These are phyloP conservation scores for Oligia fasciuncula DNA, from an alignment of 2,888 invertebrate genomes.

Conservation along the genomic window DNA sequence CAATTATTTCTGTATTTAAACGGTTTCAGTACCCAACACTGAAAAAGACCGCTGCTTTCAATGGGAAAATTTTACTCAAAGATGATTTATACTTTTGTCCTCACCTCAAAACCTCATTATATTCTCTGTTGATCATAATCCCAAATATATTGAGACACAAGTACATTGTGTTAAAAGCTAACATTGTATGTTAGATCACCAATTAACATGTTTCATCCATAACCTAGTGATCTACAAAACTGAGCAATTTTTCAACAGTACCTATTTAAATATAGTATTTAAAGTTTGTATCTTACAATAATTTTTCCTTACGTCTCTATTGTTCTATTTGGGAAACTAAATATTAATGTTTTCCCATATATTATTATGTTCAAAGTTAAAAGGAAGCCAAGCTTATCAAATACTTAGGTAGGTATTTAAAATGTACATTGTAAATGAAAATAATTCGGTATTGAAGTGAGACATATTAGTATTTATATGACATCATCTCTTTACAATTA, in stretches of 20 bases:
- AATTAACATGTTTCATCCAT: slow-evolving; percentile 36
- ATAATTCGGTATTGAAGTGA: background rate
- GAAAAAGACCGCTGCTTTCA: background rate
- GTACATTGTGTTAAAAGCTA: slow-evolving; percentile 8
- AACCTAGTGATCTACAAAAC: slow-evolving; percentile 38
- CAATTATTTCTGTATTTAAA: background rate
- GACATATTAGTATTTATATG: slow-evolving; percentile 24
- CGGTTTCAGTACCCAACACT: background rate
- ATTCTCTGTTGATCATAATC: background rate
- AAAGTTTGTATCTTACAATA: background rate
- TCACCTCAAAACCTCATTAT: background rate
- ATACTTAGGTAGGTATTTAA: slow-evolving; percentile 2
- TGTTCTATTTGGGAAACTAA: background rate
- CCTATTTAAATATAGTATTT: too few relatives aligned
- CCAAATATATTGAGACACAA: background rate
- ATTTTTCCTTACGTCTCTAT: background rate
- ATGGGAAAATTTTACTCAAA: background rate
- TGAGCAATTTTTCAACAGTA: background rate
- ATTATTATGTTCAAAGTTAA: background rate
- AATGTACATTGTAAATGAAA: slow-evolving; percentile 5
- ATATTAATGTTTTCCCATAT: background rate
- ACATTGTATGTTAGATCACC: slow-evolving; percentile 34
- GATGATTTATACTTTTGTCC: background rate
- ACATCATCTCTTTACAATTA: slow-evolving; percentile 36
- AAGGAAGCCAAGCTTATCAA: slow-evolving; percentile 5